Conservation (phyloP, 2,113 vertebrate genomes). For the Alouatta palliata region DNA sequence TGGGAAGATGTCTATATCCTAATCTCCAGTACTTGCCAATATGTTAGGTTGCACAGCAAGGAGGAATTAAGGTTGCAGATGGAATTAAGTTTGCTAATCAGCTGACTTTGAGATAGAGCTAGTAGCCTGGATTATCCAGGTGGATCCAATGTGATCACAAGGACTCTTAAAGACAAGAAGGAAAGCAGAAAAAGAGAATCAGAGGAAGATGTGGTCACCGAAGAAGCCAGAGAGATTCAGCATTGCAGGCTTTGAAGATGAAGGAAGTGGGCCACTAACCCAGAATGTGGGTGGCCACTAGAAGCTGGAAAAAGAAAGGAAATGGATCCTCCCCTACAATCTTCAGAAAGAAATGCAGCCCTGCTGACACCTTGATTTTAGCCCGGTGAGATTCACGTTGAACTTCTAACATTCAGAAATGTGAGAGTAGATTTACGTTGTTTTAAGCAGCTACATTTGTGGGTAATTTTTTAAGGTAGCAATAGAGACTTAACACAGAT, state of each 20-base stretch:
- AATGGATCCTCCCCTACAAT: neutral
- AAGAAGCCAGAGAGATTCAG: neutral
- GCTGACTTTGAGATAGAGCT: neutral
- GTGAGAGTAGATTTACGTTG: neutral
- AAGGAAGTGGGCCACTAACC: neutral
- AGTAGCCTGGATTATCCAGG: neutral
- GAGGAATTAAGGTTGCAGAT: neutral
- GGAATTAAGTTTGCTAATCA: neutral
- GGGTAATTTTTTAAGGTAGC: too few species aligned
- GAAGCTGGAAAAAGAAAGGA: neutral
- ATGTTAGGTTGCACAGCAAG: neutral
- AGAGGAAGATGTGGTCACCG: neutral
- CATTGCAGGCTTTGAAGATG: neutral
- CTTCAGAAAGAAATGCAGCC: neutral
- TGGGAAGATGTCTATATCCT: neutral
- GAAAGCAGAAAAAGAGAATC: neutral
- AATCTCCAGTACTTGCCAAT: neutral
- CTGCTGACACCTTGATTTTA: neutral
- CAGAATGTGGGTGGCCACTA: neutral
- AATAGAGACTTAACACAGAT: too few species aligned
- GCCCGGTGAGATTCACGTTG: neutral
- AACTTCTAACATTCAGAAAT: neutral
- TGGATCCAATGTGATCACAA: neutral
- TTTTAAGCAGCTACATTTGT: neutral
- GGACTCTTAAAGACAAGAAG: neutral